These are phyloP conservation scores for Calypte anna DNA, from an alignment of 2,113 vertebrate genomes.

Conservation along the genomic window DNA sequence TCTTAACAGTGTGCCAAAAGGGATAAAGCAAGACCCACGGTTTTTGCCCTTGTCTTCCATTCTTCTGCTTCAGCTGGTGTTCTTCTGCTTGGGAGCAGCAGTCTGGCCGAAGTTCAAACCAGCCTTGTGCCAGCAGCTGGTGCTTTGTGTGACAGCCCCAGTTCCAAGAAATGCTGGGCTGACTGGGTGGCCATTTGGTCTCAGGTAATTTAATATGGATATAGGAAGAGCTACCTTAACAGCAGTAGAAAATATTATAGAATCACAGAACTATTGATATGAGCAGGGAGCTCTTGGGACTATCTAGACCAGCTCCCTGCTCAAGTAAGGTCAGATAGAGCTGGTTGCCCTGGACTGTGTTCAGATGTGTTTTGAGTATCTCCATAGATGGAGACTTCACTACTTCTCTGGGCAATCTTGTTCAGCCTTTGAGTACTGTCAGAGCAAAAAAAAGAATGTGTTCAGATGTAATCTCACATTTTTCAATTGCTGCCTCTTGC, in stretches of 20 bases:
- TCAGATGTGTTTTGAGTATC: neutral
- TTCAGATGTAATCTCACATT: neutral
- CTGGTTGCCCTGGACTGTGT: neutral
- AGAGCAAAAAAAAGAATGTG: neutral
- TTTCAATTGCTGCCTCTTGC: neutral
- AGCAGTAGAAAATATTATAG: neutral
- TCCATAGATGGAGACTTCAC: neutral
- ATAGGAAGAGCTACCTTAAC: neutral
- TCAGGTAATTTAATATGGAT: neutral
- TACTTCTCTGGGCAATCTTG: neutral
- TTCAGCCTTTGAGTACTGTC: neutral
- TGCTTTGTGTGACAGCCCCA: neutral
- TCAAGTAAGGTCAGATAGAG: neutral
- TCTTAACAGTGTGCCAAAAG: neutral
- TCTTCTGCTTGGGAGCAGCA: neutral
- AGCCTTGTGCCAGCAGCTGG: neutral
- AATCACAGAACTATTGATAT: neutral
- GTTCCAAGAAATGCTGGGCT: neutral
- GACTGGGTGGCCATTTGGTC: rapidly evolving
- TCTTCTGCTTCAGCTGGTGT: neutral
- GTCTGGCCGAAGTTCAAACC: neutral
- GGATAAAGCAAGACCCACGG: neutral
- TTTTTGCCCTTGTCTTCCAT: neutral
- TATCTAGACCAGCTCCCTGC: neutral
- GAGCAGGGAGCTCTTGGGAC: neutral